Evolutionary conservation across 2,888 invertebrate genomes (phyloP), one percentile per base, ranked within the genome.

Genomic region (Tupiocoris notatus): DNA sequence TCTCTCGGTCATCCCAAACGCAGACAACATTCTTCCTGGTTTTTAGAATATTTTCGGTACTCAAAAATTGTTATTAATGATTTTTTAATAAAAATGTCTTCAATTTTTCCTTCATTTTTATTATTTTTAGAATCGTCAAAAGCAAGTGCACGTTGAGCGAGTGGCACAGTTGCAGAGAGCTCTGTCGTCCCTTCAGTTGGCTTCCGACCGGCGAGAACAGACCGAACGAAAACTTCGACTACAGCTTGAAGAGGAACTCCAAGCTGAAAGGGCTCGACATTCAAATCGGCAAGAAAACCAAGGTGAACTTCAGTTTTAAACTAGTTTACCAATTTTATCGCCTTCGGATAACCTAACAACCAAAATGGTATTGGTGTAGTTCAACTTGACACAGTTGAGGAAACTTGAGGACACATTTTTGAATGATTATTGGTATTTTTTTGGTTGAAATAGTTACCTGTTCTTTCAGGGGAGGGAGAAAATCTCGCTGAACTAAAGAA

Each of bases 201-300:
- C 93, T 6, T 92, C 92, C 81, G 94, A 95, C 82, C 87, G 93
- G 80, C 88, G 94, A 78, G 93, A 95, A 83, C 92, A 92, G 83
- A 92, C 93, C 61, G 94, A 95, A 85, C 88, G 92, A 81, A 92
- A 93, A 83, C 86, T 96, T 79, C 87, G 95, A 77, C 89, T 92
- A 57, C 94, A 95, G 83, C 87, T 95, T 22, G 95, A 96, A 84
- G 89, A 90, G 81, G 95, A 96, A 84, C 86, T 96, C 79, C 90
- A 91, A 80, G 88, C 87, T 57, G 86, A 92, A 81, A 86, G 83
- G 81, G 79, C 79, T 7, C 75, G 77, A 23, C 79, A 79, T 22
- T 75, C 75, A 2, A 79, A 79, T 58, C 66, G 65, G 16, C 77
- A 62, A 24, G 78, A 78, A 58, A 62, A 65, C 21, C 75, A 77